Evolutionary conservation across 2,113 vertebrate species (phyloP), one percentile per base, ranked within the genome.

Genomic region (Chaetodon trifascialis): DNA sequence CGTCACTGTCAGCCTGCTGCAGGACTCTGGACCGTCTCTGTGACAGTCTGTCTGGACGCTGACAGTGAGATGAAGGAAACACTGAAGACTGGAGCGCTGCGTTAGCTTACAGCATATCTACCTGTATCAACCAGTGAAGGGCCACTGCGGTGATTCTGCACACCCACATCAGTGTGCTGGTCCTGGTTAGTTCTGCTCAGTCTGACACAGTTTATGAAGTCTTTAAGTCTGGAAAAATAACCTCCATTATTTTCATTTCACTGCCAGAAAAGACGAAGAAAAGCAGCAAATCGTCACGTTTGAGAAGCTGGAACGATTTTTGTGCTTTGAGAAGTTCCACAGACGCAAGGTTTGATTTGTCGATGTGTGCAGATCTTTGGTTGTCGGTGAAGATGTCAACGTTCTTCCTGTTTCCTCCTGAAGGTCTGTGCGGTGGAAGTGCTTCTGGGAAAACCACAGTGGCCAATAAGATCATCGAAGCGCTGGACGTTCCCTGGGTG

Each of bases 361-460:
- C 2, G 25, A 59, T 30, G 4, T 7, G 16, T 36, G 15, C 58
- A 40, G 19, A 44, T 44, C 7, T 23, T 15, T 46, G 21, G 56
- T 25, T 42, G 16, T 7, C 10, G 2, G 1, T 40, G 23, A 63
- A 11, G 3, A 12, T 62, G 52, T 4, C 15, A 23, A 56, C 42
- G 5, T 76, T 80, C 15, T 52, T 36, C 40, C 16, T 79, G 19
- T 65, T 10, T 17, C 10, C 55, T 25, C 19, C 67, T 16, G 0
- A 49, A 97, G 97, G 97, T 58, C 89, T 97, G 80, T 97, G 97
- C 70, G 97, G 97, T n/a, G 97, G 97, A 76, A 97, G 97, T 25
- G 96, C 96, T 1, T 97, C 96, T 0, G 97, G 97, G 36, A 97
- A 97, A 94, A 97, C 97, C 4, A 97, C 97, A 0, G 97, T 97